Conservation (phyloP, 2,797 vertebrate genomes). For the Lemur catta region DNA sequence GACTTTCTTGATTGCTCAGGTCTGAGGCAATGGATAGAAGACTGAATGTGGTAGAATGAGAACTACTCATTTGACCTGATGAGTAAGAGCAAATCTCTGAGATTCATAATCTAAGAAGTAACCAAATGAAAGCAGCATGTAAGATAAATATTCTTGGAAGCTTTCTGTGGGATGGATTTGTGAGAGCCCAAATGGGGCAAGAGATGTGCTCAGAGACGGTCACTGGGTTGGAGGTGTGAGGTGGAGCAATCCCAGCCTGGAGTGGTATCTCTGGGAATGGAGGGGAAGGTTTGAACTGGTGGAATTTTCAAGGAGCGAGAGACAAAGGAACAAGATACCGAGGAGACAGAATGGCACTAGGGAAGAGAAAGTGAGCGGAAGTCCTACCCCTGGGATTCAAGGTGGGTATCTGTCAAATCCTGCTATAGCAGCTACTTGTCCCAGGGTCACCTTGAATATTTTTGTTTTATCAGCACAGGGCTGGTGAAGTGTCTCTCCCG, state of each 20-base stretch:
- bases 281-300: background rate
- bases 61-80: background rate
- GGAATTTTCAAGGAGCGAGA: background rate
- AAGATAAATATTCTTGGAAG: background rate
- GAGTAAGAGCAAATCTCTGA: background rate
- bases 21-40: background rate
- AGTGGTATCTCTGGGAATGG: background rate
- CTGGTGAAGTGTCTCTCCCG: background rate
- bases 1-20: background rate
- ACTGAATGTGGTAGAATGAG: background rate
- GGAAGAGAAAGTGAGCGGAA: too few species aligned
- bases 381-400: background rate
- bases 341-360: background rate
- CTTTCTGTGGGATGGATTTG: background rate
- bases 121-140: background rate
- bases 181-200: background rate
- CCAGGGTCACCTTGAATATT: background rate
- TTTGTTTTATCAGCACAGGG: background rate
- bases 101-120: background rate
- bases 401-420: background rate
- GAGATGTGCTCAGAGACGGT: background rate
- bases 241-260: background rate
- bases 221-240: background rate
- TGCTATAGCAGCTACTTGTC: background rate
- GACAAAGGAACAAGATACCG: background rate